Percentiles rank a stretch among this genome's conserved stretches.
Conservation (phyloP, 2,888 invertebrate species). For the Rhaphigaster nebulosa region DNA sequence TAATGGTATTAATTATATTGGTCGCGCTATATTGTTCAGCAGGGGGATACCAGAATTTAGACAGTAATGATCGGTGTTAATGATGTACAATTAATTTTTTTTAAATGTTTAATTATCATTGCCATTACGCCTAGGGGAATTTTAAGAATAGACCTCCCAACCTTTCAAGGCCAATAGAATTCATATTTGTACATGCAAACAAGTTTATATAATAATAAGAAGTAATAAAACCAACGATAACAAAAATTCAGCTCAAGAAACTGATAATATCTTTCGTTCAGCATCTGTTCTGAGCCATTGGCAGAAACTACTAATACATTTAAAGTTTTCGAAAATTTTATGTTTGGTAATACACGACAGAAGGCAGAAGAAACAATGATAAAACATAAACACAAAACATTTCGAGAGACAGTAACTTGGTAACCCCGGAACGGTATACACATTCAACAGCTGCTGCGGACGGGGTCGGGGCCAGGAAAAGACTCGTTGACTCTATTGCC, state of each 20-base stretch:
- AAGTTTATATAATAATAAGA: too few relatives aligned
- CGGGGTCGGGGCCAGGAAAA: constrained; percentile 13
- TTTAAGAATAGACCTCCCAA: background rate
- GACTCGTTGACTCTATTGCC: constrained; percentile 44
- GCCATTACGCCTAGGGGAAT: background rate
- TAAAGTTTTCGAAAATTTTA: too few relatives aligned
- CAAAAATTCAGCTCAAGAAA: background rate
- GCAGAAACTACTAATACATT: background rate
- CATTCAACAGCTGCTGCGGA: background rate
- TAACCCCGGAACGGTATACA: background rate
- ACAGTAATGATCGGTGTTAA: too few relatives aligned
- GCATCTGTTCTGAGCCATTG: background rate
- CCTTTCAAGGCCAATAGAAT: background rate
- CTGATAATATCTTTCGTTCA: background rate
- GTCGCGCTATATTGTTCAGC: too few relatives aligned
- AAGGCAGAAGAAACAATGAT: background rate
- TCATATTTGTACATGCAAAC: background rate
- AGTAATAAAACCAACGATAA: background rate
- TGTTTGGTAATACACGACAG: background rate
- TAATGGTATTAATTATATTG: too few relatives aligned
- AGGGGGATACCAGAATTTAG: too few relatives aligned
- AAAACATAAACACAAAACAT: background rate
- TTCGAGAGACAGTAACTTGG: background rate
- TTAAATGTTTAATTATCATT: background rate
- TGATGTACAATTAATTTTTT: background rate